Conservation (phyloP, 2,113 vertebrate species). For the Rynchops niger region DNA sequence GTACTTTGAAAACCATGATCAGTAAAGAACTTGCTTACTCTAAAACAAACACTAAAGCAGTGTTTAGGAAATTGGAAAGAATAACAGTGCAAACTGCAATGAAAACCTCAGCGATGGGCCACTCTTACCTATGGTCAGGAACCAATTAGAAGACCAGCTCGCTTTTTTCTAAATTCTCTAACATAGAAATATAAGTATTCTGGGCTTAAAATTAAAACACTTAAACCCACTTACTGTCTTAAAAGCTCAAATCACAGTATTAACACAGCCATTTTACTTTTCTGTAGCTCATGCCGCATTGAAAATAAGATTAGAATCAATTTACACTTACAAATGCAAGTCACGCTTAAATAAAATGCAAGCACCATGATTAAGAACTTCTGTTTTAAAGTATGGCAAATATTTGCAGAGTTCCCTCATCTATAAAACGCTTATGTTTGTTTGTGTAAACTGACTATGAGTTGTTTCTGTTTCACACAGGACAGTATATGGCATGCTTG, state of each 20-base stretch:
- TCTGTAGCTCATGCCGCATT: not conserved
- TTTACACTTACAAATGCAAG: not conserved
- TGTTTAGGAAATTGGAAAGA: not conserved
- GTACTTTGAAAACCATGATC: not conserved
- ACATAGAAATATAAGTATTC: not conserved
- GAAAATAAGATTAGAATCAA: not conserved
- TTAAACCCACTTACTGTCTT: not conserved
- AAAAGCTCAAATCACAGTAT: not conserved
- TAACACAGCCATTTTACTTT: not conserved
- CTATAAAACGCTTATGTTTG: not conserved
- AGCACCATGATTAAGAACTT: not conserved
- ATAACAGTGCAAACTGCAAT: not conserved
- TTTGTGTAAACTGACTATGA: not conserved
- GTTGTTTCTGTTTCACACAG: not conserved
- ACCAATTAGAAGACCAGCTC: not conserved
- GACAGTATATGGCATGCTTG: not conserved
- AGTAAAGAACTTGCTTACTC: not conserved
- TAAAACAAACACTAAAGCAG: not conserved
- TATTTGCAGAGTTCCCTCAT: not conserved
- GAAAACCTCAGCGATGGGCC: not conserved
- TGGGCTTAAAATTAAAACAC: not conserved
- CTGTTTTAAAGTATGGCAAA: not conserved
- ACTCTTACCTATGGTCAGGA: not conserved
- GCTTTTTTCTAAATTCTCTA: not conserved
- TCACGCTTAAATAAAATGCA: not conserved